Evolutionary conservation across 2,888 invertebrate species (phyloP).

Genomic region (Camptogramma bilineatum): DNA sequence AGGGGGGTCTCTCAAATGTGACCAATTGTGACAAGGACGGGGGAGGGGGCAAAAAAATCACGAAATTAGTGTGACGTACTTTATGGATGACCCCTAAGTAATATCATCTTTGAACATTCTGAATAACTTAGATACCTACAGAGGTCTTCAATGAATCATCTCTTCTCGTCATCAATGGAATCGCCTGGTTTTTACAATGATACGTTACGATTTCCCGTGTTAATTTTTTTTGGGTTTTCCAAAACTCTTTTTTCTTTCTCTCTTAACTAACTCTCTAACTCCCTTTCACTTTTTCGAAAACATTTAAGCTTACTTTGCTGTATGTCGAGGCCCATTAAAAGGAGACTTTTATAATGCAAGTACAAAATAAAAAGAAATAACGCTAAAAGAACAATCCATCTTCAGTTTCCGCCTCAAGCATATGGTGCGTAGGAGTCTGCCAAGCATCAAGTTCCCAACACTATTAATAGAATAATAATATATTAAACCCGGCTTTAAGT

Average conservation of each 20-base stretch:
- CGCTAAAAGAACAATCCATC: conserved; percentile 53
- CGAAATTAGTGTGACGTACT: no score
- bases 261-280: no score
- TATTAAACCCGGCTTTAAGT: conserved; percentile 17
- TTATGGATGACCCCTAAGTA: no score
- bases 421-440: conserved; percentile 64
- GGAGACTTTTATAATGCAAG: background rate
- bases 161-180: background rate
- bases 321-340: background rate
- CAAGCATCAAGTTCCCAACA: conserved; percentile 54
- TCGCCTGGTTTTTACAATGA: background rate
- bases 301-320: background rate
- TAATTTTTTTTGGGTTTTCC: background rate
- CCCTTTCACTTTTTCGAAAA: no score
- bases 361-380: conserved; percentile 6
- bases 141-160: conserved; percentile 2
- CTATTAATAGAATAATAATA: conserved; percentile 50
- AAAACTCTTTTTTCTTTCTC: no score
- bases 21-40: no score
- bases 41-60: no score
- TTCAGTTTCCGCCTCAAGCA: conserved; percentile 51
- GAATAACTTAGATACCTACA: background rate
- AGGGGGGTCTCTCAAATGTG: no score
- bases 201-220: background rate
- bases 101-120: no score